phyloP scores from a whole-genome alignment of 35 echinoderm and acorn worm genomes.

The Holothuria glaberrima region DNA sequence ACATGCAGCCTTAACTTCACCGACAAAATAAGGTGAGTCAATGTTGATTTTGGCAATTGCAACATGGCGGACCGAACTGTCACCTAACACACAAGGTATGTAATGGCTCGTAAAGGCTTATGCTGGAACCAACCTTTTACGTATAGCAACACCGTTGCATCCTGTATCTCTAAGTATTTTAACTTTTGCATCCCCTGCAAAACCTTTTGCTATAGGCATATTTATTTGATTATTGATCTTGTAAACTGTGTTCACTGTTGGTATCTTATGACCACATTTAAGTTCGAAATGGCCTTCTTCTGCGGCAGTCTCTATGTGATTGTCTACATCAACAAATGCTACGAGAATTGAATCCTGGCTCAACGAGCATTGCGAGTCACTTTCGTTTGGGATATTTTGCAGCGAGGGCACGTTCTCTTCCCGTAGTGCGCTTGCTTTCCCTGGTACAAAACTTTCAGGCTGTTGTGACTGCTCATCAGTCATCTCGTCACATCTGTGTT shows the following conservation, averaged over 20 bases:
- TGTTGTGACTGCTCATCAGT: neutral
- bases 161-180: neutral
- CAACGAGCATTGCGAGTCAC: neutral
- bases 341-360: neutral
- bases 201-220: neutral
- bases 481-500: neutral
- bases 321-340: neutral
- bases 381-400: neutral
- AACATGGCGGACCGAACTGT: neutral
- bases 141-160: neutral
- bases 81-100: neutral
- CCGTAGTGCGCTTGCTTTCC: neutral
- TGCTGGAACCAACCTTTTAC: neutral
- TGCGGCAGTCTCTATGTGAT: neutral
- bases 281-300: neutral
- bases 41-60: neutral
- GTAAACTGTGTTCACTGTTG: neutral
- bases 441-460: neutral
- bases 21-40: slow-evolving; percentile 3
- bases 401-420: neutral
- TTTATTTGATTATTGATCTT: neutral
- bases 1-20: neutral
- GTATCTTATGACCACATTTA: slow-evolving; percentile 15
- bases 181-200: neutral
- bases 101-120: neutral